Base-by-base conservation (phyloP, 2,797 vertebrate species). In the Ctenopoma multispine region DNA sequence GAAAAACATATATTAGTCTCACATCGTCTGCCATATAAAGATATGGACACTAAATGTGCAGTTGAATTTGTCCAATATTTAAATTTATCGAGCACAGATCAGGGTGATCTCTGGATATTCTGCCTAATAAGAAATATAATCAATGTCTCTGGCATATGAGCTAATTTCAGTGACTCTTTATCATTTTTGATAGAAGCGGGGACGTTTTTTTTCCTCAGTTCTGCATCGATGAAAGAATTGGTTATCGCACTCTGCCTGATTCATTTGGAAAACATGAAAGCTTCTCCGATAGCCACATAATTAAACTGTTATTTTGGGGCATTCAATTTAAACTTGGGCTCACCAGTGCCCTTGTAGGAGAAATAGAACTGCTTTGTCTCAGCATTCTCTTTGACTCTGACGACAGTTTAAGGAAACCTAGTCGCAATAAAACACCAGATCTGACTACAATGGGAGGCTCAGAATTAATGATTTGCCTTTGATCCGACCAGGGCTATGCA, bases 251-350 rank as follows among this genome's bases (percentile, higher is more conserved):
- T 77, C 53, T 11, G 53, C 63, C 56, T 64, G 72, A 89, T 89
- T 89, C 85, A 86, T 88, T 91, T 82, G 74, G 80, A 85, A 89
- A 90, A 93, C 89, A 91, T 90, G 87, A 94, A 93, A 92, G 87
- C 80, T 77, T 81, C 83, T 77, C 64, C 41, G 89, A 92, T 90
- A 91, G 84, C 75, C 80, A 58, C 86, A 64, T 91, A 94, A 94
- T 93, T 88, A 93, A 90, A 85, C 76, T 14, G 86, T 89, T 92
- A 91, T 93, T 94, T 93, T 78, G 80, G 85, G 90, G 79, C 84
- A 80, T 92, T 92, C 87, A 90, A 92, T 92, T 91, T 89, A 87
- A 92, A 87, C 74, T 77, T 44, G 75, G 69, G 81, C 83, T 87
- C 75, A 56, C 81, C 82, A 24, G 84, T 86, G 85, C 70, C 84